Base-by-base conservation (phyloP, 2,888 invertebrate species). In the Slavum lentiscoides region DNA sequence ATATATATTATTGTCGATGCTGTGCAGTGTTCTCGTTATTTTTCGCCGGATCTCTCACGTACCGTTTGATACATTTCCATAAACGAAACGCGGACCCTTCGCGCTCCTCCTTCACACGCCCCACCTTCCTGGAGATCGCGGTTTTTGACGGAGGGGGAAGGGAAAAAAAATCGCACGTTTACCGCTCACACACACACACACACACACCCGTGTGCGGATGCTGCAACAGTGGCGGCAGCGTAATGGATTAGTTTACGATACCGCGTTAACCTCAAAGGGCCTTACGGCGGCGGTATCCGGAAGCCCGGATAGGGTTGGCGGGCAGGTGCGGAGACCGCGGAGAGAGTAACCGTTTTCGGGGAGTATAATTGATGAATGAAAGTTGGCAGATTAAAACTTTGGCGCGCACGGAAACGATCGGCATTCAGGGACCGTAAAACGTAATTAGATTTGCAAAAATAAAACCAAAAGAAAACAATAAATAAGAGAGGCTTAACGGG, bases 201-300 rank as follows among this genome's bases (percentile, higher is more conserved):
- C n/a, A n/a, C n/a, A n/a, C n/a, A n/a, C n/a, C 43, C 43, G 43
- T 43, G 43, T 7, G 9, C 15, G 39, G 37, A 17, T 4, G 64
- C 72, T n/a, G 62, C 23, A n/a, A n/a, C 49, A 62, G 13, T n/a
- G 17, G 61, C 21, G 21, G 21, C 21, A 58, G 70, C 21, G 64
- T 80, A 80, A 80, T 80, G 80, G 80, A 80, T 80, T 80, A 80
- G 80, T 80, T 80, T 70, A 77, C 77, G 69, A 77, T 76, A 69
- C 69, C 53, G 61, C 53, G 61, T 62, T 77, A 80, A 80, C 80
- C 80, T 80, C 80, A 64, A 58, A 80, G 80, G 77, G 37, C 53
- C 66, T 30, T 30, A n/a, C 17, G 4, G 58, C 23, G 58, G 58
- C 58, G 53, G 66, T n/a, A 0, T 59, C 59, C 75, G 75, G 75